Conservation (phyloP, 2,113 vertebrate species). For the Pontoporia blainvillei region DNA sequence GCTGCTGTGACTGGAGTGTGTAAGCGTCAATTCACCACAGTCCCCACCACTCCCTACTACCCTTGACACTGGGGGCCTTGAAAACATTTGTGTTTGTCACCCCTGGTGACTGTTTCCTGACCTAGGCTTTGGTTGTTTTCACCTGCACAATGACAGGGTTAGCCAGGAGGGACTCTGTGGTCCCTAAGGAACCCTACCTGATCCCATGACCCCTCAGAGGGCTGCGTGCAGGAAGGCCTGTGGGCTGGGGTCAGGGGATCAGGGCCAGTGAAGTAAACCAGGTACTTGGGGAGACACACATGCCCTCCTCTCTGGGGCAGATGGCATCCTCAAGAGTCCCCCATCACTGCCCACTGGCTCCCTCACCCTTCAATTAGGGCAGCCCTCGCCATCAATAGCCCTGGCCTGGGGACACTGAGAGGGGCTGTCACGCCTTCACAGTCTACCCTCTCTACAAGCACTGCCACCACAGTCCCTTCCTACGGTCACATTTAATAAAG, state of each 20-base stretch:
- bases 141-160: background rate
- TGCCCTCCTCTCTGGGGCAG: background rate
- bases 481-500: constrained; percentile 57
- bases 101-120: background rate
- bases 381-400: background rate
- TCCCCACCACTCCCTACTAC: background rate
- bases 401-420: background rate
- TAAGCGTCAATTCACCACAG: background rate
- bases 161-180: background rate
- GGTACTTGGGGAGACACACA: background rate
- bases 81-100: background rate
- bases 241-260: background rate
- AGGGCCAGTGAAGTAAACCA: background rate
- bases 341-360: background rate
- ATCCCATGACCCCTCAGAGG: background rate
- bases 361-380: background rate
- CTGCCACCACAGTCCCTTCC: background rate
- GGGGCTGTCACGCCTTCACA: background rate
- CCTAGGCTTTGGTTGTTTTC: background rate
- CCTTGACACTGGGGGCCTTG: background rate
- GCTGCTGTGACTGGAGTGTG: fast-evolving
- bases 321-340: background rate
- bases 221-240: background rate
- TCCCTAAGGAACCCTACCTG: background rate
- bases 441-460: background rate